Conservation (phyloP, 2,113 vertebrate species). For the Sarotherodon lohbergeri region DNA sequence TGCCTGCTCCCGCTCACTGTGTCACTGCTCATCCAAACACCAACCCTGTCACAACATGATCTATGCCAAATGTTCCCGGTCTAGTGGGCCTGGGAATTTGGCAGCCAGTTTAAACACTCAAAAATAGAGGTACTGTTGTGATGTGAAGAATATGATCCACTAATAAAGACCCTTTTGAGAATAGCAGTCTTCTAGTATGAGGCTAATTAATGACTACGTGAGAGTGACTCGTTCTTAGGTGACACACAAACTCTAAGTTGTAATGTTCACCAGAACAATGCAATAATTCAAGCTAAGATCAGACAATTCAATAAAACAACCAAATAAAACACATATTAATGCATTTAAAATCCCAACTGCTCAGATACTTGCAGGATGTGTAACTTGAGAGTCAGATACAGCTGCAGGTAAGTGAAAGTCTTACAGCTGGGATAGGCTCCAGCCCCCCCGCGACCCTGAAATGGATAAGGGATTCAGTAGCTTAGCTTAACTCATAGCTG, state of each 20-base stretch:
- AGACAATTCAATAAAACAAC: not conserved
- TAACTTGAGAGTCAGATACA: too few relatives aligned
- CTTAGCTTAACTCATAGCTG: too few relatives aligned
- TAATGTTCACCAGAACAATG: not conserved
- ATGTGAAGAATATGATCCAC: not conserved
- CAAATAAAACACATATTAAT: not conserved
- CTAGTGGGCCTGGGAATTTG: slow-evolving; percentile 39
- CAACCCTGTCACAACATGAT: slow-evolving; percentile 13
- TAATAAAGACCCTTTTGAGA: not conserved
- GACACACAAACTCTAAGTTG: not conserved
- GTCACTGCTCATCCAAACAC: slow-evolving; percentile 29
- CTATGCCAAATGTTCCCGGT: slow-evolving; percentile 19
- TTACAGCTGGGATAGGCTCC: too few relatives aligned
- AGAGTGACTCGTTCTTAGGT: not conserved
- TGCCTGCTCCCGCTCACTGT: slow-evolving; percentile 20
- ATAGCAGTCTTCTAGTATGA: not conserved
- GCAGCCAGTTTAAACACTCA: slow-evolving; percentile 3
- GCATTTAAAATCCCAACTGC: not conserved
- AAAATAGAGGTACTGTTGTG: not conserved
- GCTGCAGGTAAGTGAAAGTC: too few relatives aligned
- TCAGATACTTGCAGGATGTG: not conserved
- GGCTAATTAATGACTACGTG: not conserved
- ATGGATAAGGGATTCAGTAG: too few relatives aligned
- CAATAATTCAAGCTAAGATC: not conserved
- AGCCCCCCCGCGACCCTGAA: too few relatives aligned